phyloP scores from a whole-genome alignment of 2,797 vertebrate species.

The Tachyglossus aculeatus region DNA sequence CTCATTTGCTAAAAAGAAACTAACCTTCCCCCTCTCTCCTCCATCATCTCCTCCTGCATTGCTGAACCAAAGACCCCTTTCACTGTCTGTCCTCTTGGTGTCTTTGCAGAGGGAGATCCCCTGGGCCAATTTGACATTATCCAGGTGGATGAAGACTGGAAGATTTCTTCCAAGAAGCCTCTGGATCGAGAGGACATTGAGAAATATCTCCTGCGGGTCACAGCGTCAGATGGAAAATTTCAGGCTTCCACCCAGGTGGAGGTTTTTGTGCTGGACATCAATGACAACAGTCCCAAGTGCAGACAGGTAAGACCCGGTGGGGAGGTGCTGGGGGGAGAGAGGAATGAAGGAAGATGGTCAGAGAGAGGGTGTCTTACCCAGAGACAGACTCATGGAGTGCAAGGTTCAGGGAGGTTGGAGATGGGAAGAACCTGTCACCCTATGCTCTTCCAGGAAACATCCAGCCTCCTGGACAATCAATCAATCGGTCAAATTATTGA shows the following conservation, averaged over 20 bases:
- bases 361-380: slow-evolving; percentile 27
- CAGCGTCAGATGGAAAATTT: slow-evolving; percentile 92
- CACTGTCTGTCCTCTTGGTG: background rate
- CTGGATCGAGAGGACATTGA: slow-evolving; percentile 89
- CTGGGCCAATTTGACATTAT: slow-evolving; percentile 89
- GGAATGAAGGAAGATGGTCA: background rate
- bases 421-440: too few relatives aligned
- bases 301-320: slow-evolving; percentile 82
- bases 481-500: too few relatives aligned
- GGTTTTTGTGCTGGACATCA: slow-evolving; percentile 91
- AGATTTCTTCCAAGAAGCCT: slow-evolving; percentile 83
- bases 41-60: too few relatives aligned
- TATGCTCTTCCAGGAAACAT: too few relatives aligned
- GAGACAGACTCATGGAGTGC: too few relatives aligned
- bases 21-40: too few relatives aligned
- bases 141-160: slow-evolving; percentile 86
- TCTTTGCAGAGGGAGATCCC: slow-evolving; percentile 85
- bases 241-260: slow-evolving; percentile 85
- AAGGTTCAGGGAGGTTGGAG: too few relatives aligned
- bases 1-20: too few relatives aligned
- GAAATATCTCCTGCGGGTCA: slow-evolving; percentile 85
- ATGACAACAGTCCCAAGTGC: slow-evolving; percentile 94
- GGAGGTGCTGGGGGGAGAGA: background rate
- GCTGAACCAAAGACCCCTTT: too few relatives aligned
- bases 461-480: too few relatives aligned